phyloP scores from a whole-genome alignment of 1,140 invertebrate species.

The Armadillidium nasatum region DNA sequence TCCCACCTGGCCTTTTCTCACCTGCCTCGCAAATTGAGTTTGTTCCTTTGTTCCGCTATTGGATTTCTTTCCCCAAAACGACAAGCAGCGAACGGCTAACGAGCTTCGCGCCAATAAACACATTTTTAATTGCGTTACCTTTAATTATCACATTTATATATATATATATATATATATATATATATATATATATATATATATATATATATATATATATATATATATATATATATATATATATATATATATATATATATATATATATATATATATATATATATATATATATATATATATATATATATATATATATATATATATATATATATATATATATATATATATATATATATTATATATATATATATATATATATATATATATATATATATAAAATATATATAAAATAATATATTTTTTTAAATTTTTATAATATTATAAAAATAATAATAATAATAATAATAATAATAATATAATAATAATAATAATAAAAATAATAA shows the following conservation, averaged over 20 bases:
- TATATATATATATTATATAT: too few relatives aligned
- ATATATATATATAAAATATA: not conserved
- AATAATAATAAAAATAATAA: too few relatives aligned
- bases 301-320: too few relatives aligned
- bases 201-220: slow-evolving; percentile 6
- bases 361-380: slow-evolving; percentile 6
- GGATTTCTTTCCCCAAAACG: not conserved
- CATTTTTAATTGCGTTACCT: not conserved
- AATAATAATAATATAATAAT: too few relatives aligned
- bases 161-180: slow-evolving; percentile 6
- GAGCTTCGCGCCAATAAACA: not conserved
- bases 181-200: not conserved
- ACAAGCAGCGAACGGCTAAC: not conserved
- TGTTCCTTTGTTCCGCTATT: not conserved
- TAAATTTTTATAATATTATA: too few relatives aligned
- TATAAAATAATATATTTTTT: not conserved
- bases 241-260: too few relatives aligned
- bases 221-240: slow-evolving; percentile 2
- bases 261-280: too few relatives aligned
- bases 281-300: too few relatives aligned
- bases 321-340: too few relatives aligned
- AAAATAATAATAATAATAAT: too few relatives aligned
- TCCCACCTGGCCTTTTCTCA: not conserved
- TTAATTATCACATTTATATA: not conserved
- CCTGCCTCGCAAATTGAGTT: not conserved